These are phyloP conservation scores for Ibycter americanus DNA, from an alignment of 2,797 vertebrate species.

Conservation along the genomic window DNA sequence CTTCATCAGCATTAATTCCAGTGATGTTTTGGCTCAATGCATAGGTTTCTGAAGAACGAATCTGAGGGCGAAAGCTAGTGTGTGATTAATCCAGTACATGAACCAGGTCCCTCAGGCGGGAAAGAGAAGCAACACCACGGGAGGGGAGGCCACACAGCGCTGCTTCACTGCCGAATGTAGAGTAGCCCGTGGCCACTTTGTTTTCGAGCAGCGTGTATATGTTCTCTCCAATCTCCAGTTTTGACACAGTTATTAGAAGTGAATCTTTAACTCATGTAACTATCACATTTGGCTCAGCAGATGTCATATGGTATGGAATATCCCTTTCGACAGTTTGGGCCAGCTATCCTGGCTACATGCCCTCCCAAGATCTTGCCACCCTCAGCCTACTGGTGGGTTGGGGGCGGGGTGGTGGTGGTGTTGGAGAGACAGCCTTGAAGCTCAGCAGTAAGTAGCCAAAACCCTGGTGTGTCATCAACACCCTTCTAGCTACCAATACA, in stretches of 20 bases:
- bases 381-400: no score
- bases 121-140: not conserved
- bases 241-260: not conserved
- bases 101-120: not conserved
- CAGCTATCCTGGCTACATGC: no score
- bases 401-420: no score
- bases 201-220: not conserved
- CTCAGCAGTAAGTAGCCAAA: no score
- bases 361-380: no score
- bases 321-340: no score
- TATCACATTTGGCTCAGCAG: not conserved
- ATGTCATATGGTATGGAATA: no score
- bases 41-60: not conserved
- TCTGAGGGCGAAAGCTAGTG: not conserved
- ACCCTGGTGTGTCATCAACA: no score
- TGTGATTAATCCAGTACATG: not conserved
- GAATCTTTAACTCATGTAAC: not conserved
- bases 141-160: fast-evolving
- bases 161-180: not conserved
- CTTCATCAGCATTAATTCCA: not conserved
- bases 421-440: no score
- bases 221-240: not conserved
- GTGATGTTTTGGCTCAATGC: not conserved
- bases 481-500: no score
- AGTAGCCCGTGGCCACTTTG: not conserved